A percentile compares a stretch with the other conserved stretches of the same genome.
Conservation (phyloP, 2,888 invertebrate species). For the Opisthograptis luteolata region DNA sequence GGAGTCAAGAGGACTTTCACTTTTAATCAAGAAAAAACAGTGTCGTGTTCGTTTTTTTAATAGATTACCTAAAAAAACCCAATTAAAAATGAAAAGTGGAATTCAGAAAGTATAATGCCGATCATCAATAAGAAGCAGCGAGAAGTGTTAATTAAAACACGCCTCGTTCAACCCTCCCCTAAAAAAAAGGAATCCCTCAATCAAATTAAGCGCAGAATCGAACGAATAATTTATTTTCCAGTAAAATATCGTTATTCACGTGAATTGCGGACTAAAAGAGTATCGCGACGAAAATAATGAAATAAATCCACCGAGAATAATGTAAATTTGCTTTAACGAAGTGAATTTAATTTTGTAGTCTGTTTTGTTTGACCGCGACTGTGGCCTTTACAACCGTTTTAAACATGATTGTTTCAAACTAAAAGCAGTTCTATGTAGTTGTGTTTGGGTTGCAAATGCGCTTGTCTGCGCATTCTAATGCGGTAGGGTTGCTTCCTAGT, state of each 20-base stretch:
- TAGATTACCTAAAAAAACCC: constrained; percentile 7
- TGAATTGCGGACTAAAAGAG: constrained; percentile 47
- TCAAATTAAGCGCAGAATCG: constrained; percentile 52
- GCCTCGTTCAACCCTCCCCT: constrained; percentile 20
- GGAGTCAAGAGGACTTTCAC: too few species aligned
- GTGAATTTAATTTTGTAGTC: constrained; percentile 55
- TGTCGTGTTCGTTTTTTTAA: too few species aligned
- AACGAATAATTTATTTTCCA: constrained; percentile 49
- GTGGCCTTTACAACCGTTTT: constrained; percentile 44
- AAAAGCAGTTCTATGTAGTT: constrained; percentile 30
- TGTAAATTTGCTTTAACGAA: constrained; percentile 78
- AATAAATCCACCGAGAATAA: constrained; percentile 66
- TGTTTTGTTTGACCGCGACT: constrained; percentile 51
- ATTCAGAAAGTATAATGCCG: constrained; percentile 19
- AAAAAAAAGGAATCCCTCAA: constrained; percentile 44
- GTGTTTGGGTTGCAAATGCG: constrained; percentile 23
- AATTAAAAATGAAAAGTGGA: constrained; percentile 12
- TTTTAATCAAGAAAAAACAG: too few species aligned
- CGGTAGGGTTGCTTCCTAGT: constrained; percentile 42
- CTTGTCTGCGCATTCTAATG: constrained; percentile 43
- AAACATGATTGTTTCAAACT: constrained; percentile 10
- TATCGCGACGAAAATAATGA: constrained; percentile 55
- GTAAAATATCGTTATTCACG: constrained; percentile 49
- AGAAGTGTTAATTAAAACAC: constrained; percentile 35
- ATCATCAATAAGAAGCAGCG: constrained; percentile 22